Base-by-base conservation (phyloP, 2,888 invertebrate species). In the Chloroclystis v-ata region DNA sequence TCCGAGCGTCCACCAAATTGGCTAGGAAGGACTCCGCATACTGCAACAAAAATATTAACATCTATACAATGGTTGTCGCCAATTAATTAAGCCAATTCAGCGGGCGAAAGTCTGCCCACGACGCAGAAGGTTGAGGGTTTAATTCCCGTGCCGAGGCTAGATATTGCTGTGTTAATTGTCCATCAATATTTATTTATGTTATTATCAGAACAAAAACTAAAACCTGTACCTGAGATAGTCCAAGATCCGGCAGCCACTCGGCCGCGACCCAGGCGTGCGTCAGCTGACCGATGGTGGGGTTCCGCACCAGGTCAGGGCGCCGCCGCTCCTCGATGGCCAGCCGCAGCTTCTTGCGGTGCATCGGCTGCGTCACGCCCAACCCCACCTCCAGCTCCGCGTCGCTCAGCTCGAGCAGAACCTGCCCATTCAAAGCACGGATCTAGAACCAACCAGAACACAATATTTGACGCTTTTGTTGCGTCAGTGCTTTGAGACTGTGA, bases 221-320 rank as follows among this genome's bases (percentile, higher is more conserved):
- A n/a, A n/a, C n/a, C n/a, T 33, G 47, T 65, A 92, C 92, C 89
- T 93, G 93, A 7, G 96, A 92, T 45, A 98, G 85, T 47, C 97
- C 97, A 41, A 98, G 90, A 72, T 97, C 97, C 1, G 96, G 95
- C 60, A 98, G 82, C 96, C 97, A 97, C 72, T 96, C 96, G 40
- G 95, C 94, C 20, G 96, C 94, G 25, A 97, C 96, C 97, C 97
- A 98, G 11, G 95, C 95, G 78, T 97, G 97, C 38, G 94, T 94
- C 53, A 97, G 89, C 68, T 95, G 94, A 8, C 94, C 94, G 61
- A 97, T 95, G 69, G 92, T 93, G 1, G 96, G 95, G 82, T 96
- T 97, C 60, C 96, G 91, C 67, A 96, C 94, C 59, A 95, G 89
- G 60, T 94, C 93, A 0, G 97, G 97, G 59, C 97, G 92, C 40